Evolutionary conservation across 2,888 invertebrate genomes (phyloP).

Genomic region (Schizaphis graminum): DNA sequence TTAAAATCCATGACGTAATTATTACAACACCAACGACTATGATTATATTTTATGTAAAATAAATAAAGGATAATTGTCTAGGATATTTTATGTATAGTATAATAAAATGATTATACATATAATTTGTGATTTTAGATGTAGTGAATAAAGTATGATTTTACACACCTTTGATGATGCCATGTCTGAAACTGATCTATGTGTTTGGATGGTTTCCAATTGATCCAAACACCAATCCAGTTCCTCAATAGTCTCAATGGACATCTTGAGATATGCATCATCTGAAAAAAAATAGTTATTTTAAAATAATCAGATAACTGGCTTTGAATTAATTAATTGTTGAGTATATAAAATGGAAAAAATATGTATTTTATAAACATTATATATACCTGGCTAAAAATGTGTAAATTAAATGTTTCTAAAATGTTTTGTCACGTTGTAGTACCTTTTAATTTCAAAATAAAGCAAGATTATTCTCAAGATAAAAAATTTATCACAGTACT

Average conservation of each 20-base stretch:
- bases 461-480: neutral
- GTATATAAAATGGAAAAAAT: neutral
- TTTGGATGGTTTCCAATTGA: constrained; percentile 99
- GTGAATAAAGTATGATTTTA: neutral
- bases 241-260: constrained; percentile 96
- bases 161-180: constrained; percentile 99
- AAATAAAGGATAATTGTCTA: neutral
- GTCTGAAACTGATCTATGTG: constrained; percentile 98
- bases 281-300: neutral
- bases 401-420: neutral
- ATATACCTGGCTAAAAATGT: neutral
- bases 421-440: neutral
- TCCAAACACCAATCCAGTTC: constrained; percentile 99
- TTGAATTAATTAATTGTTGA: neutral
- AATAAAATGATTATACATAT: neutral
- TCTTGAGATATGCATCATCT: constrained; percentile 92
- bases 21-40: neutral
- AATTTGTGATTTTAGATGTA: neutral
- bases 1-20: neutral
- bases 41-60: neutral
- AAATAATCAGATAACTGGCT: neutral
- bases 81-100: neutral
- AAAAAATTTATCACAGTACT: neutral
- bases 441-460: neutral
- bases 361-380: neutral